A percentile compares a stretch with the other conserved stretches of the same genome.
Conservation (phyloP, 2,113 vertebrate genomes). For the Bolborhynchus lineola region DNA sequence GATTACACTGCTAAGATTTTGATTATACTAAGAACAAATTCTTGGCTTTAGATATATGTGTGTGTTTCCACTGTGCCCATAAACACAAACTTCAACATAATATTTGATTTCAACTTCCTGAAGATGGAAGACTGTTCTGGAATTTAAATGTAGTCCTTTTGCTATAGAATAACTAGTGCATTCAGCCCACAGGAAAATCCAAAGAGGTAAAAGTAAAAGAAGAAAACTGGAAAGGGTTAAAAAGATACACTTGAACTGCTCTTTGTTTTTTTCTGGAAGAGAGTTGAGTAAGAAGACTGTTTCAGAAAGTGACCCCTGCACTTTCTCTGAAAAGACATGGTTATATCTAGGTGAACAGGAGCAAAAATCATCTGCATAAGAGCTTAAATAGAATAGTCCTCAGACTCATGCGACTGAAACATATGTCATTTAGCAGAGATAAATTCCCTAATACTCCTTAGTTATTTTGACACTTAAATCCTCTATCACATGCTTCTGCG, state of each 20-base stretch:
- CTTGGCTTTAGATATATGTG: background rate
- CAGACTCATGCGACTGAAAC: constrained; percentile 40
- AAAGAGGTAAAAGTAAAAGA: background rate
- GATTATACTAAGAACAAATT: background rate
- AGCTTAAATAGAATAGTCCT: constrained; percentile 21
- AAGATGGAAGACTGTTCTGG: constrained; percentile 27
- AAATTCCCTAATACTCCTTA: constrained; percentile 55
- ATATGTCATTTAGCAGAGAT: constrained; percentile 50
- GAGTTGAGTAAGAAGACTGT: background rate
- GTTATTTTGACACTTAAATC: constrained; percentile 54
- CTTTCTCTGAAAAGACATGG: background rate
- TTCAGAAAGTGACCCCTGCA: background rate
- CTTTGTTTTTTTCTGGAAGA: background rate
- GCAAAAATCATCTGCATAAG: background rate
- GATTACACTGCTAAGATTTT: background rate
- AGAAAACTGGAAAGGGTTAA: background rate
- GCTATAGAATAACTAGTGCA: background rate
- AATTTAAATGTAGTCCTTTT: constrained; percentile 35
- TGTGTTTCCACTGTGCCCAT: background rate
- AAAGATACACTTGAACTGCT: background rate
- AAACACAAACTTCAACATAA: background rate
- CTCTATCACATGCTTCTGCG: background rate
- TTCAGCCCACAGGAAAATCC: constrained; percentile 22
- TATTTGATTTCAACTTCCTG: background rate
- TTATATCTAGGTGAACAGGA: background rate